Base-by-base conservation (phyloP, 2,113 vertebrate genomes). In the Hymenochirus boettgeri region DNA sequence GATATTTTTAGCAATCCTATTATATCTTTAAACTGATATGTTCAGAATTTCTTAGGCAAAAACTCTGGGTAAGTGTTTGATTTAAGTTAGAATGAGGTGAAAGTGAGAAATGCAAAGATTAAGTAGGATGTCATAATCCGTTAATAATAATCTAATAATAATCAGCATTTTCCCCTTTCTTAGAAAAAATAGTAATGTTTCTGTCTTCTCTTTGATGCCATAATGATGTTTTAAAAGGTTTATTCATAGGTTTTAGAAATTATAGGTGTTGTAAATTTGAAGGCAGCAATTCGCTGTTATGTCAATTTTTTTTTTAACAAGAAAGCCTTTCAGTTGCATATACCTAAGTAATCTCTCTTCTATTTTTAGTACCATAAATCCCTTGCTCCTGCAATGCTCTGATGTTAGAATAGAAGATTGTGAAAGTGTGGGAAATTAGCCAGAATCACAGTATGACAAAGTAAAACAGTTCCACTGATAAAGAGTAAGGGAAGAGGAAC, bases 341-440 rank as follows among this genome's bases (percentile, higher is more conserved):
- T 75, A 85, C 65, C 77, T 62, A 76, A 84, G 75, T 87, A 87
- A 88, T 86, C 81, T 78, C 74, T 65, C 57, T 83, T 79, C 85
- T 87, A 88, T 87, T 87, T 89, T 86, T 89, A 86, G 82, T 50
- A 67, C 69, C 71, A 55, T 86, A 88, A 88, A 74, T 60, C 76
- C 79, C 65, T 67, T 59, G 81, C 81, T 85, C 84, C 79, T 77
- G 77, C 76, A 79, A 65, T 72, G 75, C 74, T n/a, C 22, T 73
- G 74, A 75, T 79, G 79, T 71, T 70, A 71, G 77, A 84, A 75
- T 87, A 86, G 87, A 80, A 88, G 84, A 83, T 83, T 79, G 80
- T 83, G 65, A 75, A 85, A 85, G 76, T 79, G 81, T 77, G 77
- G 75, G 39, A 78, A 80, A 85, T 89, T 84, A 84, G 77, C 72